These are phyloP conservation scores for Nomada ruficornis DNA, from an alignment of 2,888 invertebrate genomes.

Conservation along the genomic window DNA sequence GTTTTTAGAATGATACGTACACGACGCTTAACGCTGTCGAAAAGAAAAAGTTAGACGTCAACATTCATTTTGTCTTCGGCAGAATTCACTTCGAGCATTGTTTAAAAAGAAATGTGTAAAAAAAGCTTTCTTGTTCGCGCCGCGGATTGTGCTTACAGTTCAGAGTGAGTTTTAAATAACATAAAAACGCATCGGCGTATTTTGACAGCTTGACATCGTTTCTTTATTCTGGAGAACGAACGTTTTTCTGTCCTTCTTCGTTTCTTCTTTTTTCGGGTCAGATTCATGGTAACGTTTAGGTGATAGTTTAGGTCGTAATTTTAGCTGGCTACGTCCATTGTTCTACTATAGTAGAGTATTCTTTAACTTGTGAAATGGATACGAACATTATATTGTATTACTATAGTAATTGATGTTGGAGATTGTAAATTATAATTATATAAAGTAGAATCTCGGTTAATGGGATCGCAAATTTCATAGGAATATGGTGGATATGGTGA, in stretches of 20 bases:
- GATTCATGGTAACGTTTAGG: not conserved
- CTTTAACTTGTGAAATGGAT: no score
- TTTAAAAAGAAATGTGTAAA: not conserved
- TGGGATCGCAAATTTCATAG: no score
- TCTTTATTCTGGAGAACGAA: not conserved
- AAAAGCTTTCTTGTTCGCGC: not conserved
- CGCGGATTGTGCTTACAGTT: not conserved
- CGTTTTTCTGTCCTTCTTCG: not conserved
- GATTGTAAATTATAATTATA: no score
- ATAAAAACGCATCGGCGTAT: not conserved
- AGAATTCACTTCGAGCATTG: not conserved
- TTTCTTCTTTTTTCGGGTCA: not conserved
- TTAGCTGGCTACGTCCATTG: not conserved
- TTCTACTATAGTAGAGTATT: no score
- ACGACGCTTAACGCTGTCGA: no score
- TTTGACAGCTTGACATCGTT: not conserved
- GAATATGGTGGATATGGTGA: no score
- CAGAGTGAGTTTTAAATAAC: not conserved
- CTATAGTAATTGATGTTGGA: no score
- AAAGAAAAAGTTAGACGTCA: not conserved
- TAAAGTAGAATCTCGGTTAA: no score
- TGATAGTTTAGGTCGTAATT: not conserved
- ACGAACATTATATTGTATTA: no score
- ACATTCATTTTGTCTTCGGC: not conserved
- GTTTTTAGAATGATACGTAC: no score